These are phyloP conservation scores for Morus bassanus DNA, from an alignment of 2,797 vertebrate species.

Conservation along the genomic window DNA sequence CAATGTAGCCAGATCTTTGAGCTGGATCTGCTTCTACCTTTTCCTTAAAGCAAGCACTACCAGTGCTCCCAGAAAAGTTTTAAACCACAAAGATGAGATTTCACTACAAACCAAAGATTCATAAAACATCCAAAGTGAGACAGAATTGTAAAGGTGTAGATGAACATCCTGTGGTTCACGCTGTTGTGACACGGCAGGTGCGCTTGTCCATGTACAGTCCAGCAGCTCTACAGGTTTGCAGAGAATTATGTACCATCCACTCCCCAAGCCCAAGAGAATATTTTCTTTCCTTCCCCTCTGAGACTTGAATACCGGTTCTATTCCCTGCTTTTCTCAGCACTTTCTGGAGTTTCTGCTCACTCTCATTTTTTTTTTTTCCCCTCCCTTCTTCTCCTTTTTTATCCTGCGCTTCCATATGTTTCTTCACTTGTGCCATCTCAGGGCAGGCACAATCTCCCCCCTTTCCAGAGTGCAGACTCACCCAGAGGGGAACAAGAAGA, in stretches of 20 bases:
- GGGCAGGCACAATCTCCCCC: background rate
- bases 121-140: background rate
- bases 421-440: background rate
- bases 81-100: background rate
- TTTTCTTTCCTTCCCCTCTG: background rate
- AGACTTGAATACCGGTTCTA: background rate
- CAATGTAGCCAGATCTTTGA: background rate
- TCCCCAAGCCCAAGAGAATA: background rate
- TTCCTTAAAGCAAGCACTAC: background rate
- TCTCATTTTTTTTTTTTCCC: background rate
- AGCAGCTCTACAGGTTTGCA: background rate
- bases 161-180: background rate
- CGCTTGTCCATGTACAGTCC: accelerated
- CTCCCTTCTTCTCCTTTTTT: background rate
- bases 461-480: background rate
- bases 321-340: background rate
- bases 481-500: background rate
- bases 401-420: background rate
- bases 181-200: accelerated
- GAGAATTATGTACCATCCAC: background rate
- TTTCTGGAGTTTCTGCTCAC: background rate
- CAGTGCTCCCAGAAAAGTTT: background rate
- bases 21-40: background rate
- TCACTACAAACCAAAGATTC: background rate
- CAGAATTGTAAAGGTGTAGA: background rate